A percentile compares a stretch with the other conserved stretches of the same genome.
Evolutionary conservation across 2,113 vertebrate species (phyloP).

Genomic region (Megaptera novaeangliae): DNA sequence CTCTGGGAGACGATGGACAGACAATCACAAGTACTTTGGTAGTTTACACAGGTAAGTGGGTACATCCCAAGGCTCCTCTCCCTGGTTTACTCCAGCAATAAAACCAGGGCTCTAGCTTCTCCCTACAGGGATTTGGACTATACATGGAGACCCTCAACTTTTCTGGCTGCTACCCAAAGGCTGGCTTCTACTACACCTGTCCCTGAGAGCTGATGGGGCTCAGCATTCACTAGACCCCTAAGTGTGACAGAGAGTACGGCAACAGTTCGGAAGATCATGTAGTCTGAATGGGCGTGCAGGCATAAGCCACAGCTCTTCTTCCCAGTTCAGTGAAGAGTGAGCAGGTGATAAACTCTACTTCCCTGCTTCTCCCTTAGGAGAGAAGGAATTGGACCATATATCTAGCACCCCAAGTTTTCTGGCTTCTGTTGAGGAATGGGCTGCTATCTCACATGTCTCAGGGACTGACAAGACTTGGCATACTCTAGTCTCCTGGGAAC

Average conservation of each 20-base stretch:
- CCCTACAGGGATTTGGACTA: background rate
- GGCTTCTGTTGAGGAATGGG: no score
- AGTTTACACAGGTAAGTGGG: background rate
- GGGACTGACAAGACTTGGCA: background rate
- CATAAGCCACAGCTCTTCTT: background rate
- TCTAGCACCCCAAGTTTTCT: background rate
- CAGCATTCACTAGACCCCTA: background rate
- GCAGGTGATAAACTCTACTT: background rate
- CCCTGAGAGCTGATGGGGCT: background rate
- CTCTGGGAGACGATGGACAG: background rate
- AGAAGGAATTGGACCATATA: background rate
- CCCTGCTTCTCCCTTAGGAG: background rate
- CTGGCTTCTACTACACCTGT: background rate
- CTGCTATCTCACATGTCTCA: background rate
- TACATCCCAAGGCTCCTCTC: background rate
- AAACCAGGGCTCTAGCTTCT: background rate
- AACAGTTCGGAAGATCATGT: background rate
- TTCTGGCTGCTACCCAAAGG: background rate
- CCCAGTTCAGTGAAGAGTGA: background rate
- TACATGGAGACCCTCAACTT: background rate
- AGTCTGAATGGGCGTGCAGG: background rate
- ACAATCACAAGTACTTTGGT: background rate
- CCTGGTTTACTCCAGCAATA: background rate
- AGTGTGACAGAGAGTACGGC: background rate
- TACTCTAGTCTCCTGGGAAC: background rate